phyloP scores from a whole-genome alignment of 2,888 invertebrate species.

The Eulithis testata region DNA sequence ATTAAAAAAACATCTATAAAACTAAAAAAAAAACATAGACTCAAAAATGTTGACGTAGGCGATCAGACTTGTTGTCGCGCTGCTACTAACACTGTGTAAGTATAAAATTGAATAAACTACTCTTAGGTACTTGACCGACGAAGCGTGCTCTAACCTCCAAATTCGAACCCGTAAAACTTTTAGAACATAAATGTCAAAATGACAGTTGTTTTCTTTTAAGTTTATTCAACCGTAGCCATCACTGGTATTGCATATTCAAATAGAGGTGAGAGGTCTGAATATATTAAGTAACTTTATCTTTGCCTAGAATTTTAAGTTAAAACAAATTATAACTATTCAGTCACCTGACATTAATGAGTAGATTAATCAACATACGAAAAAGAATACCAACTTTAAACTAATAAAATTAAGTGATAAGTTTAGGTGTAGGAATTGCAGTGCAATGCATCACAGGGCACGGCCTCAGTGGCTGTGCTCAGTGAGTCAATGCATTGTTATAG shows the following conservation, averaged over 20 bases:
- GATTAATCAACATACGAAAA: too few relatives aligned
- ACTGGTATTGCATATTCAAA: slow-evolving; percentile 60
- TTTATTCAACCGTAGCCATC: slow-evolving; percentile 63
- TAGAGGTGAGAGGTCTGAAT: slow-evolving; percentile 57
- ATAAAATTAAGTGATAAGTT: too few relatives aligned
- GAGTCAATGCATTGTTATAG: too few relatives aligned
- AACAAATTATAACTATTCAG: slow-evolving; percentile 12
- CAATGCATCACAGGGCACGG: too few relatives aligned
- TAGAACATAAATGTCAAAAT: slow-evolving; percentile 22
- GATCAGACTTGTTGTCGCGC: too few relatives aligned
- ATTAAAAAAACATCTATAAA: too few relatives aligned
- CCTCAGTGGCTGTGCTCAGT: too few relatives aligned
- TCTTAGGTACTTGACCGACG: slow-evolving; percentile 2
- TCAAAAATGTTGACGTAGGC: too few relatives aligned
- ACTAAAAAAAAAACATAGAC: too few relatives aligned
- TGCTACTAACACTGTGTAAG: not conserved
- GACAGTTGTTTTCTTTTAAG: slow-evolving; percentile 49
- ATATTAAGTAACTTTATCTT: slow-evolving; percentile 47
- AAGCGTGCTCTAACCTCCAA: slow-evolving; percentile 12
- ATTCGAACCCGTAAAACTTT: slow-evolving; percentile 8
- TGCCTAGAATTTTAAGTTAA: slow-evolving; percentile 41
- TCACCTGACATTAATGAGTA: not conserved
- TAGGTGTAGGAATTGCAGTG: too few relatives aligned
- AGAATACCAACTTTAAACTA: too few relatives aligned
- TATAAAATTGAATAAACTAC: not conserved